phyloP scores from a whole-genome alignment of 2,888 invertebrate species.

The Chromoteleia sp. region DNA sequence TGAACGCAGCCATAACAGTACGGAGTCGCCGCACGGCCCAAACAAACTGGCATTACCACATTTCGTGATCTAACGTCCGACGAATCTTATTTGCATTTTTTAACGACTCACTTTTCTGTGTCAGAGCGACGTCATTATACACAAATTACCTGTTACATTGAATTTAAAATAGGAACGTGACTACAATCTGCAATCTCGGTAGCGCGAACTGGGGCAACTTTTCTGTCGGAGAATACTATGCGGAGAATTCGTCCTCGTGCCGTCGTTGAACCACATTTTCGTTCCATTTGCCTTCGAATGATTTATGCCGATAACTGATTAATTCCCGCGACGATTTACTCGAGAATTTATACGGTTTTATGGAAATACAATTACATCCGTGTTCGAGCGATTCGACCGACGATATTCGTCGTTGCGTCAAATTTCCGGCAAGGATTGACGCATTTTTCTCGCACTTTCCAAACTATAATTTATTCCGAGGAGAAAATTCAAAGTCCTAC shows the following conservation, averaged over 20 bases:
- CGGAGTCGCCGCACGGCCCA: slow-evolving; percentile 40
- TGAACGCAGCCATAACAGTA: slow-evolving; percentile 42
- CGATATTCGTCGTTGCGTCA: neutral
- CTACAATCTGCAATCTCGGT: slow-evolving; percentile 43
- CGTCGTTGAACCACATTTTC: slow-evolving; percentile 31
- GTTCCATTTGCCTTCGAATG: slow-evolving; percentile 16
- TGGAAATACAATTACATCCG: neutral
- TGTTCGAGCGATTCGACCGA: neutral
- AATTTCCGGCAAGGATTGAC: neutral
- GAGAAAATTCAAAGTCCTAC: neutral
- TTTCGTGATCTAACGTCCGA: slow-evolving; percentile 45
- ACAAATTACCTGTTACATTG: slow-evolving; percentile 61
- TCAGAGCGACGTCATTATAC: slow-evolving; percentile 49
- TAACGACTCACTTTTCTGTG: slow-evolving; percentile 48
- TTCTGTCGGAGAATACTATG: slow-evolving; percentile 20
- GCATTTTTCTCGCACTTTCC: neutral
- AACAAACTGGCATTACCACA: slow-evolving; percentile 40
- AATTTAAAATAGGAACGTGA: slow-evolving; percentile 55
- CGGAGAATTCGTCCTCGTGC: slow-evolving; percentile 39
- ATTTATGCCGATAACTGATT: slow-evolving; percentile 44
- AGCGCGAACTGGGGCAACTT: slow-evolving; percentile 44
- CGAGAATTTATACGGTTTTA: slow-evolving; percentile 15
- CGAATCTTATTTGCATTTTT: slow-evolving; percentile 52
- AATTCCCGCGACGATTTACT: slow-evolving; percentile 27
- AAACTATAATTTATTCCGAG: slow-evolving; percentile 3